A percentile compares a stretch with the other conserved stretches of the same genome.
phyloP scores from a whole-genome alignment of 2,797 vertebrate genomes.

The Heteromormyrus szaboi region DNA sequence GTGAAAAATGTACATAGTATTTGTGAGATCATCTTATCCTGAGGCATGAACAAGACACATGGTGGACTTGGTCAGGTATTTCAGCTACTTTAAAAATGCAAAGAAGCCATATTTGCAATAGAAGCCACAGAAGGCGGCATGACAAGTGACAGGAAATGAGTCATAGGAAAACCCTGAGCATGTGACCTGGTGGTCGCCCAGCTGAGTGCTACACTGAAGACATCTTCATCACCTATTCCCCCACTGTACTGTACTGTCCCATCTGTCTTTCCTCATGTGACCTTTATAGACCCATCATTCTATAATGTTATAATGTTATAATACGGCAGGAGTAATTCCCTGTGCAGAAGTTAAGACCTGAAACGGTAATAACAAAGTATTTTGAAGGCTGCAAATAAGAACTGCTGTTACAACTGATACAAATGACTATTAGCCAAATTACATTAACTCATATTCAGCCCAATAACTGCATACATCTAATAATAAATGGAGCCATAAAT shows the following conservation, averaged over 20 bases:
- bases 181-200: not conserved
- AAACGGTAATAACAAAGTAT: too few species aligned
- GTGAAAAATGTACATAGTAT: not conserved
- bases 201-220: not conserved
- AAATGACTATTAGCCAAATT: too few species aligned
- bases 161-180: not conserved
- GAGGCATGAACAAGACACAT: not conserved
- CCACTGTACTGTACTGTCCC: not conserved
- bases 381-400: too few species aligned
- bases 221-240: not conserved
- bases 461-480: too few species aligned
- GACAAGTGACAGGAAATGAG: not conserved
- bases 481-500: not conserved
- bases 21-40: not conserved
- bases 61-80: not conserved
- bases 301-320: too few species aligned
- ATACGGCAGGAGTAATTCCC: too few species aligned
- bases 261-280: not conserved
- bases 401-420: too few species aligned
- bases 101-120: not conserved
- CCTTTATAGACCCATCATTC: not conserved
- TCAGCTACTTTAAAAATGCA: not conserved
- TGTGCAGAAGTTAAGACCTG: too few species aligned
- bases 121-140: not conserved
- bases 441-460: too few species aligned